Evolutionary conservation across 1,140 invertebrate genomes (phyloP).

Genomic region (Drosophila grimshawi): DNA sequence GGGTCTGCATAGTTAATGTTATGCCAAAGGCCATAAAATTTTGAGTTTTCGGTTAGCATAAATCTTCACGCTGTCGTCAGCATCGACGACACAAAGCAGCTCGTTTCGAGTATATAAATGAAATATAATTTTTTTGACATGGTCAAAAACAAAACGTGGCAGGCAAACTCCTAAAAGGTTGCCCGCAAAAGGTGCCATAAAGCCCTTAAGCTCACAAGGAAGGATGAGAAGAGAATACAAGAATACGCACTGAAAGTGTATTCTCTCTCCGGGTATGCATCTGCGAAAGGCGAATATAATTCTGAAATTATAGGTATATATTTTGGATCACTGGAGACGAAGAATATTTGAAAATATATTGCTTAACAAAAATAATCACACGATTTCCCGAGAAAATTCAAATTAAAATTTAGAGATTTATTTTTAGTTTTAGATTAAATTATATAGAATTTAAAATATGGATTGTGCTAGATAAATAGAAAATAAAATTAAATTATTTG

Average conservation of each 20-base stretch:
- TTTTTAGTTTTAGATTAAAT: no score
- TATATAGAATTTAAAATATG: no score
- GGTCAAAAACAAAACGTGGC: constrained; percentile 40
- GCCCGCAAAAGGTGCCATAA: constrained; percentile 47
- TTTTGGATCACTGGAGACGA: no score
- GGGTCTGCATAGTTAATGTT: constrained; percentile 32
- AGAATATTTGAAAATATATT: no score
- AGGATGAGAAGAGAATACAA: neutral
- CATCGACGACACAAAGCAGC: constrained; percentile 44
- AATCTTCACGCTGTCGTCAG: constrained; percentile 64
- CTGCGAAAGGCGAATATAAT: neutral
- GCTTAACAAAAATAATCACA: no score
- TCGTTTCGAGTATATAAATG: constrained; percentile 42
- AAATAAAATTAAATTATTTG: no score
- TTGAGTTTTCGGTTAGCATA: constrained; percentile 60
- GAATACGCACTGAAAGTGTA: constrained; percentile 10
- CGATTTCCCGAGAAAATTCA: no score
- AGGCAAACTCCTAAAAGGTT: constrained; percentile 43
- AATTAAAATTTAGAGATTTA: no score
- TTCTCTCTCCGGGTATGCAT: constrained; percentile 2
- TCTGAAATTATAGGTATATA: no score
- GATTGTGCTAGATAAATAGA: no score
- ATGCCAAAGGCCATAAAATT: constrained; percentile 57
- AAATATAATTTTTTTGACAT: constrained; percentile 36
- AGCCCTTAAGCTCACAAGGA: constrained; percentile 64